These are phyloP conservation scores for Lepidochrysops patricia DNA, from an alignment of 2,888 invertebrate genomes.

Conservation along the genomic window DNA sequence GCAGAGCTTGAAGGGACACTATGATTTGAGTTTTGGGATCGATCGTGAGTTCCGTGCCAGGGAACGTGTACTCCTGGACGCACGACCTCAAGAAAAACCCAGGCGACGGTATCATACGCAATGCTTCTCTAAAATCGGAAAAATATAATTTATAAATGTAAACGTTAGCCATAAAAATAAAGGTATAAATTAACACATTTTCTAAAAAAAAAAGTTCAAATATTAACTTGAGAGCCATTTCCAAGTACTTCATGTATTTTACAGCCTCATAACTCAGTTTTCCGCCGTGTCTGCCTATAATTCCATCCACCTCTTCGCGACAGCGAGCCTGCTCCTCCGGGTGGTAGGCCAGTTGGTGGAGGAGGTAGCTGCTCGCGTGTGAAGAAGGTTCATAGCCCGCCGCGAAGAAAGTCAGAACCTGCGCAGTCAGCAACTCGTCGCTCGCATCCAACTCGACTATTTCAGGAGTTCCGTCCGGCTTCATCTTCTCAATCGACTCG, in stretches of 20 bases:
- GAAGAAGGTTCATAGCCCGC: conserved; percentile 68
- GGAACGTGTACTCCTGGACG: conserved; percentile 49
- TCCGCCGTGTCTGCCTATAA: conserved; percentile 38
- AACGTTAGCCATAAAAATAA: no score
- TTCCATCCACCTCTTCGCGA: conserved; percentile 47
- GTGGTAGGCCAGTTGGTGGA: conserved; percentile 52
- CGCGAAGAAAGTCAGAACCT: conserved; percentile 49
- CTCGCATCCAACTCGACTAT: conserved; percentile 40
- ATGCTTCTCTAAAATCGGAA: conserved; percentile 34
- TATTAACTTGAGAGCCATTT: conserved; percentile 26
- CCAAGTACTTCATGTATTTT: conserved; percentile 39
- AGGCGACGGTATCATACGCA: conserved; percentile 60
- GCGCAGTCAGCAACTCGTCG: conserved; percentile 36
- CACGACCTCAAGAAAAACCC: conserved; percentile 52
- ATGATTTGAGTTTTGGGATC: conserved; percentile 45
- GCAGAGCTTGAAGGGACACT: conserved; percentile 56
- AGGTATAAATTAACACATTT: no score
- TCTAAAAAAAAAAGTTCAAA: neutral
- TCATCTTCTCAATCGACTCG: conserved; percentile 41
- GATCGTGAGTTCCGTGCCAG: conserved; percentile 51
- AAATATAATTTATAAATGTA: neutral
- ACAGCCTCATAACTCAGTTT: conserved; percentile 48
- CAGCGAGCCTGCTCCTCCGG: conserved; percentile 46
- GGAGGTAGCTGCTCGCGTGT: conserved; percentile 46
- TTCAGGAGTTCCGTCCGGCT: conserved; percentile 37